These are phyloP conservation scores for Cyanistes caeruleus DNA, from an alignment of 2,113 vertebrate genomes.

Conservation along the genomic window DNA sequence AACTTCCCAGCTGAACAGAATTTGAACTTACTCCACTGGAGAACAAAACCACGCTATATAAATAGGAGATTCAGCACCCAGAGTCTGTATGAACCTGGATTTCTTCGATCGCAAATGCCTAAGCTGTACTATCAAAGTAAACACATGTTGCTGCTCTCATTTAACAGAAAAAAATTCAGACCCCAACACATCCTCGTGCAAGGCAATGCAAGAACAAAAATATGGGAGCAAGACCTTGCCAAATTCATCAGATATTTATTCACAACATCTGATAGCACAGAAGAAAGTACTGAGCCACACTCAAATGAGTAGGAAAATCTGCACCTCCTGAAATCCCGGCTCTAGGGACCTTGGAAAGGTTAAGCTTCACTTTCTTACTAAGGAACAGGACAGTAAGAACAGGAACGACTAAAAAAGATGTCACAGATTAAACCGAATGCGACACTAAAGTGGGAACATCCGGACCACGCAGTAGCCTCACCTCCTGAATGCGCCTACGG, in stretches of 20 bases:
- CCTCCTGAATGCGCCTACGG: conserved; percentile 89
- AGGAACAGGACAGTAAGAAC: not conserved
- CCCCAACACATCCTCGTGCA: not conserved
- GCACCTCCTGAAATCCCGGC: not conserved
- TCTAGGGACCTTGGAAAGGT: not conserved
- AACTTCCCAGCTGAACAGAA: not conserved
- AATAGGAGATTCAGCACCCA: not conserved
- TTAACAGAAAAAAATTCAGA: not conserved
- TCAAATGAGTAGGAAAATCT: not conserved
- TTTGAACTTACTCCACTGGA: not conserved
- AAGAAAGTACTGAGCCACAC: not conserved
- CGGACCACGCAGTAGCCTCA: conserved; percentile 3
- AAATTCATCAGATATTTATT: not conserved
- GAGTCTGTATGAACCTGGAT: not conserved
- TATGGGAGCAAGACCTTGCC: not conserved
- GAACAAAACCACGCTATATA: not conserved
- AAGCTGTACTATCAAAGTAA: not conserved
- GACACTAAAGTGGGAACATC: not conserved
- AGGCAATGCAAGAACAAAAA: not conserved
- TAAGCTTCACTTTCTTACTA: not conserved
- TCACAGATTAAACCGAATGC: not conserved
- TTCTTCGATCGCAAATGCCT: not conserved
- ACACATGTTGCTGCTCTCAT: not conserved
- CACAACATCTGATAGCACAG: fast-evolving
- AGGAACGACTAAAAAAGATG: not conserved